Conservation (phyloP, 1,140 invertebrate genomes). For the Penaeus vannamei region DNA sequence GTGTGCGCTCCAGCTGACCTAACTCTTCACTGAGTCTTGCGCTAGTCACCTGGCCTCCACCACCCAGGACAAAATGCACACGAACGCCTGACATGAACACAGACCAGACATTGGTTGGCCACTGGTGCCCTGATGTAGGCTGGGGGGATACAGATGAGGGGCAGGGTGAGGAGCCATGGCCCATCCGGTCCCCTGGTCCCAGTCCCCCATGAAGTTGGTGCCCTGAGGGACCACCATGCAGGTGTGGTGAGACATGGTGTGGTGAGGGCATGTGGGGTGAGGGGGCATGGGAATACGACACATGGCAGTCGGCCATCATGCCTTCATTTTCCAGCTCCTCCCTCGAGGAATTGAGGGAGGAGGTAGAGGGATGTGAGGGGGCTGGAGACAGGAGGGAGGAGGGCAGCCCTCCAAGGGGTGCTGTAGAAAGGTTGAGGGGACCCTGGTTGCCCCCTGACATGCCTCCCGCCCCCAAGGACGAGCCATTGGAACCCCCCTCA, state of each 20-base stretch:
- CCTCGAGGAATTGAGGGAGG: constrained; percentile 70
- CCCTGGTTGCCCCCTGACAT: constrained; percentile 51
- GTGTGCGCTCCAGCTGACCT: constrained; percentile 68
- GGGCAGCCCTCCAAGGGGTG: constrained; percentile 65
- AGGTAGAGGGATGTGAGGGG: constrained; percentile 71
- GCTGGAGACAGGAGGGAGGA: constrained; percentile 70
- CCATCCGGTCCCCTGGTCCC: constrained; percentile 39
- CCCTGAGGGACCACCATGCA: constrained; percentile 55
- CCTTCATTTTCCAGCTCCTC: constrained; percentile 67
- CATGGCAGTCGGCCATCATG: constrained; percentile 52
- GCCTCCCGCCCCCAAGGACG: constrained; percentile 36
- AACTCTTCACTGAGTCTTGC: constrained; percentile 63
- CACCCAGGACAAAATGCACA: constrained; percentile 68
- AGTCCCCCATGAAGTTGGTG: constrained; percentile 36
- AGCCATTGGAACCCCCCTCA: constrained; percentile 55
- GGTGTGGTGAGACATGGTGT: constrained; percentile 57
- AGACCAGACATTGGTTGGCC: constrained; percentile 68
- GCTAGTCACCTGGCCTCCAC: constrained; percentile 65
- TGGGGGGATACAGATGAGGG: constrained; percentile 55
- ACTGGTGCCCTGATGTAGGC: constrained; percentile 60
- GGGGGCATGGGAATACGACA: constrained; percentile 57
- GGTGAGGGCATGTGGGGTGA: constrained; percentile 57
- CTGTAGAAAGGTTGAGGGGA: constrained; percentile 61
- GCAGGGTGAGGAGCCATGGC: constrained; percentile 55
- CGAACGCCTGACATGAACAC: constrained; percentile 69